phyloP scores from a whole-genome alignment of 2,888 invertebrate genomes.

The Lysandra bellargus region DNA sequence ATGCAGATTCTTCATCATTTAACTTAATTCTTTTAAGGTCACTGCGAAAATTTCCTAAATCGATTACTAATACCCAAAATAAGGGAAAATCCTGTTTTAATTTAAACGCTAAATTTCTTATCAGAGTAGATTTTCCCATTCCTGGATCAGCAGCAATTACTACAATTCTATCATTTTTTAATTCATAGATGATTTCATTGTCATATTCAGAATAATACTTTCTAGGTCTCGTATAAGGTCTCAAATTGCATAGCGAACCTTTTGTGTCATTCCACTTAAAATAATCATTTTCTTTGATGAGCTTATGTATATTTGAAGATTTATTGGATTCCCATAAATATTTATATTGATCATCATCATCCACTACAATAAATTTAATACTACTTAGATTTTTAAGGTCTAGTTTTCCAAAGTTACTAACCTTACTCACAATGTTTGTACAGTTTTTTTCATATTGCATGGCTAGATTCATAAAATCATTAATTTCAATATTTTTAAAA shows the following conservation, averaged over 20 bases:
- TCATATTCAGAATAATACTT: constrained; percentile 10
- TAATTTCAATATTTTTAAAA: not conserved
- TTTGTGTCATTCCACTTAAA: constrained; percentile 13
- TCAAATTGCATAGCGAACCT: not conserved
- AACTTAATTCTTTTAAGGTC: constrained; percentile 19
- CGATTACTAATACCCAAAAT: not conserved
- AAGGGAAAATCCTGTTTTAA: not conserved
- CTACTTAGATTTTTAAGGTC: not conserved
- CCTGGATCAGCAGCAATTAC: constrained; percentile 22
- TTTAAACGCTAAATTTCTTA: constrained; percentile 17
- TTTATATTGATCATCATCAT: not conserved
- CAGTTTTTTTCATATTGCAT: not conserved
- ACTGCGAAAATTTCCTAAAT: constrained; percentile 13
- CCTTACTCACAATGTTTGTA: not conserved
- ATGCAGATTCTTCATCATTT: not conserved
- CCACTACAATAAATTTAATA: constrained; percentile 5
- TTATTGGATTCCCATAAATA: not conserved
- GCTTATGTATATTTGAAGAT: not conserved
- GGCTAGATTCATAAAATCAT: not conserved
- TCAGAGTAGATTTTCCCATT: constrained; percentile 21
- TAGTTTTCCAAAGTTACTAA: not conserved
- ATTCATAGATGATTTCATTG: constrained; percentile 14
- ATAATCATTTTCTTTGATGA: constrained; percentile 5
- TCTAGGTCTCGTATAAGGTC: not conserved
- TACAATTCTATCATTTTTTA: constrained; percentile 20